A percentile compares a stretch with the other conserved stretches of the same genome.
phyloP scores from a whole-genome alignment of 2,888 invertebrate genomes.

The Neoitamus cyanurus region DNA sequence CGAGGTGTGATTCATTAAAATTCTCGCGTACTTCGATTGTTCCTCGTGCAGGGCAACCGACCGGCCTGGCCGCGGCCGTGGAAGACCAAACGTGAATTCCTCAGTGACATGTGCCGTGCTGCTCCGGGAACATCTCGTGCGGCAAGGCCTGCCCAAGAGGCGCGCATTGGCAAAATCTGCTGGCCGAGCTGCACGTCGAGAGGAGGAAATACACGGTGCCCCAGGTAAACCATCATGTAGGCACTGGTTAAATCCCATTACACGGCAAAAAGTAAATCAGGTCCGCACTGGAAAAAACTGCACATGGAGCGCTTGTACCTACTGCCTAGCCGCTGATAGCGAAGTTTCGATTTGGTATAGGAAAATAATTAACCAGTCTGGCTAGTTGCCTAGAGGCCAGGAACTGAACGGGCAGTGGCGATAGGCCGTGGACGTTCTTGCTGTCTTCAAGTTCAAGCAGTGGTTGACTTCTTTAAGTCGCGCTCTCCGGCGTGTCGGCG shows the following conservation, averaged over 20 bases:
- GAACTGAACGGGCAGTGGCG: neutral
- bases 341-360: slow-evolving; percentile 5
- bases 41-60: neutral
- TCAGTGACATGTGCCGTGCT: neutral
- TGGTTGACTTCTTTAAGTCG: neutral
- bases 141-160: neutral
- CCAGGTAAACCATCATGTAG: neutral
- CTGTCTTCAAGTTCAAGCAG: slow-evolving; percentile 7
- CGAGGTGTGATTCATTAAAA: slow-evolving; percentile 36
- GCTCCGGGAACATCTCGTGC: neutral
- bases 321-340: neutral
- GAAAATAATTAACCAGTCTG: slow-evolving; percentile 40
- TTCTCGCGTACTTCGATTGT: neutral
- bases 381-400: neutral
- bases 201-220: neutral
- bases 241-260: neutral
- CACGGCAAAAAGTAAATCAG: slow-evolving; percentile 7
- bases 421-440: neutral
- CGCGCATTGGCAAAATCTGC: neutral
- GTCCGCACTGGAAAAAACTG: neutral
- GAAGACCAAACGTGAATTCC: neutral
- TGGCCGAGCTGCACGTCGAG: neutral
- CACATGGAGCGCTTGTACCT: neutral
- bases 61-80: neutral
- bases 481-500: neutral